phyloP scores from a whole-genome alignment of 2,113 vertebrate genomes.

The Serinus canaria region DNA sequence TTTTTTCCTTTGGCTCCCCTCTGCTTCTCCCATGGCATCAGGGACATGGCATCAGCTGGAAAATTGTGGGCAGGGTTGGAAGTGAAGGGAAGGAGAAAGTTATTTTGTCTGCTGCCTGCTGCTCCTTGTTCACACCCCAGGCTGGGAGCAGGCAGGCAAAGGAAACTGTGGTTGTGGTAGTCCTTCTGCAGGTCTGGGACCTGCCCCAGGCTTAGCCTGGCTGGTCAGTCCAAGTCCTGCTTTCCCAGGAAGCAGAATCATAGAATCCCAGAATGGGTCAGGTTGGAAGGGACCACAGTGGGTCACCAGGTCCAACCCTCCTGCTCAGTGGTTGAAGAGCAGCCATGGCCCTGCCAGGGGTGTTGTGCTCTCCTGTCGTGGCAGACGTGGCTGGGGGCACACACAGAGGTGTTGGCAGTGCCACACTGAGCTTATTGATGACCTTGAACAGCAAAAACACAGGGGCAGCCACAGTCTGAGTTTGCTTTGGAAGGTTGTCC shows the following conservation, averaged over 20 bases:
- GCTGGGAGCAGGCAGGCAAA: neutral
- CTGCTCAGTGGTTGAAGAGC: neutral
- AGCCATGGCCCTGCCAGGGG: neutral
- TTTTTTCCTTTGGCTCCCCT: neutral
- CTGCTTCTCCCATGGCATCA: neutral
- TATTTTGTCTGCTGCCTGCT: neutral
- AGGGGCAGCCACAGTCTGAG: neutral
- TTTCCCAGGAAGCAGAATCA: neutral
- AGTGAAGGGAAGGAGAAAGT: neutral
- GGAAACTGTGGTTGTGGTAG: neutral
- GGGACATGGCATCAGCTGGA: neutral
- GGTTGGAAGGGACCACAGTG: neutral
- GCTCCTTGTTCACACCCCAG: neutral
- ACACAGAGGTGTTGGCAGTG: neutral
- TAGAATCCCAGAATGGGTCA: neutral
- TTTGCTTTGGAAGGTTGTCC: neutral
- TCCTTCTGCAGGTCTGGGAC: neutral
- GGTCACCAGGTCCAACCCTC: neutral
- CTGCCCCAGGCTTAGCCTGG: neutral
- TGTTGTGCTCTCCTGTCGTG: rapidly evolving
- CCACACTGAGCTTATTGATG: neutral
- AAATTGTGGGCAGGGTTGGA: neutral
- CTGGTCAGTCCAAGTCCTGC: neutral
- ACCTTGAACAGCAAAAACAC: neutral
- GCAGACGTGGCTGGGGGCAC: rapidly evolving